Evolutionary conservation across 2,113 vertebrate genomes (phyloP), one percentile per base, ranked within the genome.

Genomic region (Elephas maximus): DNA sequence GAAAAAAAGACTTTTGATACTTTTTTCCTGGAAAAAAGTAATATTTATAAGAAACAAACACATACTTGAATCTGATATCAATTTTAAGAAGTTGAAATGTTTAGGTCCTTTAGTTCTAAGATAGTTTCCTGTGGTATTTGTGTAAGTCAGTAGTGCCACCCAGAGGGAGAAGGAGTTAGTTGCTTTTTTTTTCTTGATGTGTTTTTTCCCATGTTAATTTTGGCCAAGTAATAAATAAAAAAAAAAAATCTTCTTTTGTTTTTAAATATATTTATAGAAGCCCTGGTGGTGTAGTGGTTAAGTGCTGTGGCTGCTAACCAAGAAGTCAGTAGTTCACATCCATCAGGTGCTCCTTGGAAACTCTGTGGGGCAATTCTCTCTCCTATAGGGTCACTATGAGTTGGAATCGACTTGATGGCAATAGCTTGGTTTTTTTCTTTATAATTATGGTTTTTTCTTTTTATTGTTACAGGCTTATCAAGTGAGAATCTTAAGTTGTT

Each of bases 61-160:
- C 51, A 51, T 44, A 6, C 18, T 96, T 90, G 77, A 93, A 74
- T 85, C 90, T 84, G 4, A 23, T 79, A 53, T 1, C 71, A 26
- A 24, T 28, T 86, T 98, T 96, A 93, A 41, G 65, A 67, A 67
- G 81, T 92, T 91, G 80, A 92, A 33, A 21, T 93, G 2, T 80
- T 18, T 69, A 41, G 51, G 60, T 6, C 9, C 65, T 15, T 90
- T 48, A 62, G 4, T 81, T 53, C 20, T 62, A 51, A 87, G 78
- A 12, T 41, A 21, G 6, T 95, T 77, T 90, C 87, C 20, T 65
- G 57, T 37, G 0, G 5, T 41, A 5, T 2, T 24, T 65, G n/a
- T 93, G 17, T 76, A 91, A 90, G 53, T 96, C 97, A 97, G 8
- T 94, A 98, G 96, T 98, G 98, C 98, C 98, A 99, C 95, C 98